These are phyloP conservation scores for Todus mexicanus DNA, from an alignment of 2,797 vertebrate species.

Conservation along the genomic window DNA sequence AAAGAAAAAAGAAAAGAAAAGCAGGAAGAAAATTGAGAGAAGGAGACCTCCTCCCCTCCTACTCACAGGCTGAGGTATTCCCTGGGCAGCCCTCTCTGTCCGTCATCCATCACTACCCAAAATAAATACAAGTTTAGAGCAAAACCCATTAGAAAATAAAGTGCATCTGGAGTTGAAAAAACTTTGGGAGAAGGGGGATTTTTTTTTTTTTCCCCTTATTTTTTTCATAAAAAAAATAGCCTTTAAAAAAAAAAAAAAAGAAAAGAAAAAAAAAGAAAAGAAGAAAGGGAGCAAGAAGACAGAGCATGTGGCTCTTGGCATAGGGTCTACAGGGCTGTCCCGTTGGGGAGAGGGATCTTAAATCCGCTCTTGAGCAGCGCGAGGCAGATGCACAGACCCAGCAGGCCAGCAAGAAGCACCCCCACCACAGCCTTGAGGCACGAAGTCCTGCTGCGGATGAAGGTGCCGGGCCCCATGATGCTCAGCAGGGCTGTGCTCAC, in stretches of 20 bases:
- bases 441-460: slow-evolving; percentile 84
- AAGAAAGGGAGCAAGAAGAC: neutral
- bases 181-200: neutral
- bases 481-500: slow-evolving; percentile 90
- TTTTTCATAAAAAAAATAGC: slow-evolving; percentile 51
- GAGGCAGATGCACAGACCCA: slow-evolving; percentile 74
- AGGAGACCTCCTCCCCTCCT: neutral
- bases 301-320: neutral
- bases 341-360: slow-evolving; percentile 72
- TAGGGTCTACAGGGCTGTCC: slow-evolving; percentile 66
- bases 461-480: slow-evolving; percentile 83
- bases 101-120: neutral
- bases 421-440: slow-evolving; percentile 88
- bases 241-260: slow-evolving; percentile 34
- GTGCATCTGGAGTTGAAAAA: slow-evolving; percentile 23
- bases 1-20: neutral
- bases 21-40: neutral
- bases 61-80: neutral
- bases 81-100: slow-evolving; percentile 42
- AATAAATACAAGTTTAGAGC: slow-evolving; percentile 39
- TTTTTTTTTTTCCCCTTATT: neutral
- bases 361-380: slow-evolving; percentile 70
- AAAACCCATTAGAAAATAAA: slow-evolving; percentile 50
- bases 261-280: slow-evolving; percentile 9
- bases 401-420: slow-evolving; percentile 69